phyloP scores from a whole-genome alignment of 2,113 vertebrate species.

The Salminus brasiliensis region DNA sequence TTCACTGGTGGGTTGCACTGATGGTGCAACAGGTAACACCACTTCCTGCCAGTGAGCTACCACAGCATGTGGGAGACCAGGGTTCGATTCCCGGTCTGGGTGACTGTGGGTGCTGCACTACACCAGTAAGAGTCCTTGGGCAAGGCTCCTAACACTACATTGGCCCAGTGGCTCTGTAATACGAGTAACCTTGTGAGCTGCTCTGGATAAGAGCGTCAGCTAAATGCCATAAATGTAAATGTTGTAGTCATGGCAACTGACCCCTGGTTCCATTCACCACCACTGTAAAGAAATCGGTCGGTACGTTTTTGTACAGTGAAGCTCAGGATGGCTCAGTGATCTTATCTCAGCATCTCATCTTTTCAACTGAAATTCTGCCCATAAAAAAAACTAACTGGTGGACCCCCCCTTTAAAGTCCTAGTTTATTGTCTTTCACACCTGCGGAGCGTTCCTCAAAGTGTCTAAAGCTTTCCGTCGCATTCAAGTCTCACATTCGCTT shows the following conservation, averaged over 20 bases:
- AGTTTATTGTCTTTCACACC: neutral
- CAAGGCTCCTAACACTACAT: too few species aligned
- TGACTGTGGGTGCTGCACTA: too few species aligned
- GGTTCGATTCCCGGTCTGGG: too few species aligned
- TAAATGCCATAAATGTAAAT: neutral
- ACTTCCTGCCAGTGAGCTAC: too few species aligned
- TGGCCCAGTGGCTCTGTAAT: too few species aligned
- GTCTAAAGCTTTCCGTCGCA: slow-evolving; percentile 2
- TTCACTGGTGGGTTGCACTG: too few species aligned
- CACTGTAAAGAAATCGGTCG: neutral
- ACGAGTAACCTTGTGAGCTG: too few species aligned
- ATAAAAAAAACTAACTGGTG: neutral
- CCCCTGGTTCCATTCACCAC: neutral
- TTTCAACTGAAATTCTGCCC: neutral
- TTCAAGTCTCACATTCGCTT: neutral
- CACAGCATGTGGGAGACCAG: too few species aligned
- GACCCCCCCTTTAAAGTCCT: neutral
- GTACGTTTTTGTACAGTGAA: neutral
- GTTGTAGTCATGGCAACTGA: neutral
- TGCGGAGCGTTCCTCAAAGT: neutral
- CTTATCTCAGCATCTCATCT: neutral
- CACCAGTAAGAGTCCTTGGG: too few species aligned
- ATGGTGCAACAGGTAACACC: too few species aligned
- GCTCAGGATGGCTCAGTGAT: neutral
- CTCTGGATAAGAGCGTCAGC: too few species aligned